Percentiles rank a stretch among this genome's conserved stretches.
Conservation (phyloP, 2,113 vertebrate species). For the Pelecanoides urinatrix region DNA sequence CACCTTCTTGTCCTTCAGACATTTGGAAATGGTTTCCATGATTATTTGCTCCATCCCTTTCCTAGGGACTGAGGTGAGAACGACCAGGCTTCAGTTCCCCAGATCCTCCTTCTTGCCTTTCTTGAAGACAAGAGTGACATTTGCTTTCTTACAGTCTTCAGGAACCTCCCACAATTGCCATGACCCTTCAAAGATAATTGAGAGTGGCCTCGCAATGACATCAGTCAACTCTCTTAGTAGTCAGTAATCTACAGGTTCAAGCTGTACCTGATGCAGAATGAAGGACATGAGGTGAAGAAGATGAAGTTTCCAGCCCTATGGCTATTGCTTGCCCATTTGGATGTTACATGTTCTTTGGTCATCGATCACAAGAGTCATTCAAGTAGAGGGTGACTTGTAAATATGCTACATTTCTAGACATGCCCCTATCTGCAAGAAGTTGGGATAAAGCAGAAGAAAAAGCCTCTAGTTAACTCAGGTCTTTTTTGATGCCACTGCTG, state of each 20-base stretch:
- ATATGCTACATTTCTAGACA: not conserved
- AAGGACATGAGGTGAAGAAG: not conserved
- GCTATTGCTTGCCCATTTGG: not conserved
- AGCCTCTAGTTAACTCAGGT: not conserved
- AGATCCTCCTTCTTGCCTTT: not conserved
- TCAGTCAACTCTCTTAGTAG: not conserved
- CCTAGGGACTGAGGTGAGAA: not conserved
- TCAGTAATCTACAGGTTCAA: not conserved
- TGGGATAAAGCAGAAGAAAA: not conserved
- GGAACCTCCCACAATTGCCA: not conserved
- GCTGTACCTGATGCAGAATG: not conserved
- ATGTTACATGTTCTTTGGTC: not conserved
- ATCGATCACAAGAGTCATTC: not conserved
- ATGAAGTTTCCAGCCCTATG: not conserved
- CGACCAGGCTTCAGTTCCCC: not conserved
- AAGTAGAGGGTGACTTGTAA: not conserved
- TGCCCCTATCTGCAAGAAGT: not conserved
- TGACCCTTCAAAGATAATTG: not conserved
- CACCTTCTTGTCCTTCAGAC: not conserved
- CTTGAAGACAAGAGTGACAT: not conserved
- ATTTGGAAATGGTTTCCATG: not conserved
- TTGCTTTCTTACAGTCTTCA: not conserved
- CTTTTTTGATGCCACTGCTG: not conserved
- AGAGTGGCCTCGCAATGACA: not conserved
- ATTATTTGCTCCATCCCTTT: not conserved